Evolutionary conservation across 2,797 vertebrate genomes (phyloP).

Genomic region (Hephaestus fuliginosus): DNA sequence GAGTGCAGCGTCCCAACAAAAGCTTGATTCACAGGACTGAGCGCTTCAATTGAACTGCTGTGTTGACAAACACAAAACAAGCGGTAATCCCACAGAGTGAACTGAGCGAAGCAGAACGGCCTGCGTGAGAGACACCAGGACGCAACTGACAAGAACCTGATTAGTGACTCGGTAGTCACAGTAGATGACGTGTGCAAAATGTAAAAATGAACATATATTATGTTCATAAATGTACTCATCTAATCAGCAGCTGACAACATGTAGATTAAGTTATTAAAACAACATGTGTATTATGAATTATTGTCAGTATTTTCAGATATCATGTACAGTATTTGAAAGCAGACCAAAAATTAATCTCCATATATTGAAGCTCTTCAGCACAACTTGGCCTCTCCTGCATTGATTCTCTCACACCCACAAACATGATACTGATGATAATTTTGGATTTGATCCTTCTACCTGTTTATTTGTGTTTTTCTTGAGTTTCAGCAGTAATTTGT

Average conservation of each 20-base stretch:
- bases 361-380: not conserved
- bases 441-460: not conserved
- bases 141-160: not conserved
- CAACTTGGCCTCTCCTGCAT: not conserved
- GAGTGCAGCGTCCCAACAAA: slow-evolving; percentile 55
- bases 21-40: slow-evolving; percentile 37
- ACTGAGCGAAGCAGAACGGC: slow-evolving; percentile 24
- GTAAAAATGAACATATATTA: too few species aligned
- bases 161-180: not conserved
- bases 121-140: not conserved
- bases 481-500: not conserved
- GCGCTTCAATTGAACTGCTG: slow-evolving; percentile 62
- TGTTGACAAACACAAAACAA: slow-evolving; percentile 69
- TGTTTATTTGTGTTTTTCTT: not conserved
- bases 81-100: slow-evolving; percentile 50
- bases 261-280: not conserved
- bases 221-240: too few species aligned
- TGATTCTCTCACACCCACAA: not conserved
- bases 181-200: not conserved
- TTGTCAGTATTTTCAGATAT: not conserved
- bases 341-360: not conserved
- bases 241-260: not conserved
- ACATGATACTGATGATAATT: not conserved
- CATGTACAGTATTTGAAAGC: not conserved
- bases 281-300: not conserved